A percentile compares a stretch with the other conserved stretches of the same genome.
Evolutionary conservation across 2,113 vertebrate genomes (phyloP).

Genomic region (Megaleporinus macrocephalus): DNA sequence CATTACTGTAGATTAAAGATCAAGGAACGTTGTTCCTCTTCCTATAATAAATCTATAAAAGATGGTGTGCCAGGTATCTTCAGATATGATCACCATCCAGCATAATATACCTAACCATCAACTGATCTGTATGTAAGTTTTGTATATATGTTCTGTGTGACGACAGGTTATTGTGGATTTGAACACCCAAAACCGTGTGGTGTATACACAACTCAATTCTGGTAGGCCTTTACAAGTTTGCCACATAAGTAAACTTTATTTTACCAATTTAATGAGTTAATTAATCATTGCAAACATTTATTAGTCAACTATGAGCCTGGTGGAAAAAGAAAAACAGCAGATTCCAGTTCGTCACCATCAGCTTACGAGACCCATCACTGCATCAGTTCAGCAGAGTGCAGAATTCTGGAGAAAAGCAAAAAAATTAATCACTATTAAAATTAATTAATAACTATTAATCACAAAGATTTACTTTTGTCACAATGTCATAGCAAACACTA

Average conservation of each 20-base stretch:
- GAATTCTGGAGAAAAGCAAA: slow-evolving; percentile 74
- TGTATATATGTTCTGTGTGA: too few relatives aligned
- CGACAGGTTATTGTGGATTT: too few relatives aligned
- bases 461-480: too few relatives aligned
- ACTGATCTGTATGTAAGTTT: too few relatives aligned
- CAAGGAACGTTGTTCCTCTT: too few relatives aligned
- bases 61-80: too few relatives aligned
- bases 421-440: background rate
- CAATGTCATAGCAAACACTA: background rate
- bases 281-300: background rate
- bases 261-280: background rate
- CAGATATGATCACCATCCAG: too few relatives aligned
- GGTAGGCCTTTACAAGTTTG: background rate
- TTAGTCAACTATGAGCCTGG: background rate
- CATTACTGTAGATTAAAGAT: too few relatives aligned
- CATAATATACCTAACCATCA: too few relatives aligned
- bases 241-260: slow-evolving; percentile 14
- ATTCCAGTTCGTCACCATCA: background rate
- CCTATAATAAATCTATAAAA: too few relatives aligned
- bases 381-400: slow-evolving; percentile 73
- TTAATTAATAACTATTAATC: background rate
- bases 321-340: background rate
- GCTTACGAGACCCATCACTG: background rate
- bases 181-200: too few relatives aligned
- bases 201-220: too few relatives aligned